A percentile compares a stretch with the other conserved stretches of the same genome.
Conservation (phyloP, 2,113 vertebrate species). For the Lonchura striata region DNA sequence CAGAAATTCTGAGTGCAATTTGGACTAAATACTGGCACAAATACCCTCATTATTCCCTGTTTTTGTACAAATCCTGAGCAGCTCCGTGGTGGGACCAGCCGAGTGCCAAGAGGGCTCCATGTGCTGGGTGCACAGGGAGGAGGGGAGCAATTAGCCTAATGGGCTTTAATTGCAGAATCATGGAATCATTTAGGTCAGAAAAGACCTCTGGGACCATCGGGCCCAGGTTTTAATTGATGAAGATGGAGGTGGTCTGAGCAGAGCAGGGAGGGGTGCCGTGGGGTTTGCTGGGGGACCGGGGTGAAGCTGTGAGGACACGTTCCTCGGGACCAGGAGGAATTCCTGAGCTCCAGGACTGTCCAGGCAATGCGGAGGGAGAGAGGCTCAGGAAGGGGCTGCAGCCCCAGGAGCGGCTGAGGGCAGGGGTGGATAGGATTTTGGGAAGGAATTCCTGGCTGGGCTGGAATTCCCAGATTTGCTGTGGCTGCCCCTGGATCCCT, state of each 20-base stretch:
- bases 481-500: background rate
- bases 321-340: background rate
- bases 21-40: background rate
- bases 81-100: background rate
- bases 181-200: background rate
- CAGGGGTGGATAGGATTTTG: background rate
- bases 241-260: background rate
- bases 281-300: background rate
- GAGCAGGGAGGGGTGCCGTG: background rate
- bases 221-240: background rate
- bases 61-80: background rate
- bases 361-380: background rate
- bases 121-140: background rate
- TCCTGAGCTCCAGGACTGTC: background rate
- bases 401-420: background rate
- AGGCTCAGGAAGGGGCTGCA: background rate
- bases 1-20: background rate
- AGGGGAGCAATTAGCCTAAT: slow-evolving; percentile 3
- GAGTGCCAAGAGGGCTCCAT: background rate
- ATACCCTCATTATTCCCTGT: background rate
- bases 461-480: background rate
- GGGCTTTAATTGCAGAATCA: background rate
- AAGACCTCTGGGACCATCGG: background rate
- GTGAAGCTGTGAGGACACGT: background rate
- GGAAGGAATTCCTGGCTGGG: background rate